A percentile compares a stretch with the other conserved stretches of the same genome.
Conservation (phyloP, 2,888 invertebrate genomes). For the Hirudinaria manillensis region DNA sequence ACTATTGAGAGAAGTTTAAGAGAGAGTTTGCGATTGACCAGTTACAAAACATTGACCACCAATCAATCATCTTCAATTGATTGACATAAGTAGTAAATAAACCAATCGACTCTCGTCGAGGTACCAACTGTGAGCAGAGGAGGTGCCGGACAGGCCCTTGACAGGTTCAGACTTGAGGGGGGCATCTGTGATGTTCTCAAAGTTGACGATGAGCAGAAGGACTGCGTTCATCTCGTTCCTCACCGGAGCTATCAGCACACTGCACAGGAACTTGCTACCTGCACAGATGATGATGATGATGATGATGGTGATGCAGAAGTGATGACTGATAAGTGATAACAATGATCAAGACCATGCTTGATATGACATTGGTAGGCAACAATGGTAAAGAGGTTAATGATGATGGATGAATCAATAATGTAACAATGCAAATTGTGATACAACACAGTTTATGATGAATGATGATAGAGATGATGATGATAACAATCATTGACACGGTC, state of each 20-base stretch:
- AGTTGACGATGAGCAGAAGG: conserved; percentile 73
- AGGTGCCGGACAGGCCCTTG: not conserved
- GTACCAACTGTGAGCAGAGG: conserved; percentile 8
- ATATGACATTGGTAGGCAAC: not conserved
- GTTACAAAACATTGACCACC: not conserved
- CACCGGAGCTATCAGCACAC: conserved; percentile 73
- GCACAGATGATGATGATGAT: conserved; percentile 27
- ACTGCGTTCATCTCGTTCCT: conserved; percentile 71
- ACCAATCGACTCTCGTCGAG: too few relatives aligned
- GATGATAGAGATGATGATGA: not conserved
- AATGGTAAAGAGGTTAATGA: not conserved
- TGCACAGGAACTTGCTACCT: conserved; percentile 76
- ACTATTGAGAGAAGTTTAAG: too few relatives aligned
- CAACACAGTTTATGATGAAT: not conserved
- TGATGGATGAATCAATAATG: not conserved
- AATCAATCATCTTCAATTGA: not conserved
- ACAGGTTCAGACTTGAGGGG: conserved; percentile 40
- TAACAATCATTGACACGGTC: not conserved
- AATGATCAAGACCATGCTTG: not conserved
- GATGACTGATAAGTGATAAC: not conserved
- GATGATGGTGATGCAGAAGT: not conserved
- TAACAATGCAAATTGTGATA: too few relatives aligned
- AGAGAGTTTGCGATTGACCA: too few relatives aligned
- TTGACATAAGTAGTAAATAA: too few relatives aligned
- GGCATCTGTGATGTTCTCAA: conserved; percentile 62